Evolutionary conservation across 2,888 invertebrate genomes (phyloP).

Genomic region (Drosophila hamatofila): DNA sequence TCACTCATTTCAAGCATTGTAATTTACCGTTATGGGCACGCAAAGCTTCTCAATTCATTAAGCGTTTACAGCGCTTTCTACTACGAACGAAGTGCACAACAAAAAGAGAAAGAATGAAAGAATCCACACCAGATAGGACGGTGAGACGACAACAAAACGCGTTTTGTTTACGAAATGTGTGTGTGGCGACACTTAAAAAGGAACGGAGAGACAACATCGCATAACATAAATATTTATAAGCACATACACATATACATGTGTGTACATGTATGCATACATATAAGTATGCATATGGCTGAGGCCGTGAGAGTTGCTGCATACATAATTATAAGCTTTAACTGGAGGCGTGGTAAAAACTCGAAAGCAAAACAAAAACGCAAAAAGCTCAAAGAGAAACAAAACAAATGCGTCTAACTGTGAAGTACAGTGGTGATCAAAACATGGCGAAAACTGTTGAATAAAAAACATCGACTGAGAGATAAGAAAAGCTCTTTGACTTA

Average conservation of each 20-base stretch:
- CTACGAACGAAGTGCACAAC: slow-evolving; percentile 17
- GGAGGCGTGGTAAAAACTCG: slow-evolving; percentile 51
- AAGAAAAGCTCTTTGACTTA: slow-evolving; percentile 3
- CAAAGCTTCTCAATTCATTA: slow-evolving; percentile 50
- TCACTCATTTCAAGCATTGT: slow-evolving; percentile 38
- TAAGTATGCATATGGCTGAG: slow-evolving; percentile 23
- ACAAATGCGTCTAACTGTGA: slow-evolving; percentile 56
- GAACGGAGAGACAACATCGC: slow-evolving; percentile 53
- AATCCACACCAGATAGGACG: slow-evolving; percentile 40
- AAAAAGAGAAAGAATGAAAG: slow-evolving; percentile 20
- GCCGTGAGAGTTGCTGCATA: slow-evolving; percentile 58
- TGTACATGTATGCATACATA: slow-evolving; percentile 3
- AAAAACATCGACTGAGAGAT: slow-evolving; percentile 1
- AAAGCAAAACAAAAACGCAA: slow-evolving; percentile 68
- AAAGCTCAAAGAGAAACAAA: slow-evolving; percentile 33
- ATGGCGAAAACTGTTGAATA: slow-evolving; percentile 30
- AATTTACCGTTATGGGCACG: slow-evolving; percentile 69
- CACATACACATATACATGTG: slow-evolving; percentile 23
- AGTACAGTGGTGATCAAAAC: slow-evolving; percentile 71
- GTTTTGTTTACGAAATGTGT: slow-evolving; percentile 79
- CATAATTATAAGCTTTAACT: slow-evolving; percentile 46
- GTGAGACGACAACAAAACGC: slow-evolving; percentile 68
- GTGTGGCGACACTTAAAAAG: slow-evolving; percentile 62
- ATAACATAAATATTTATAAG: slow-evolving; percentile 65
- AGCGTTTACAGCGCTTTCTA: slow-evolving; percentile 59